phyloP scores from a whole-genome alignment of 2,888 invertebrate genomes.

The Eristalinus sepulchralis region DNA sequence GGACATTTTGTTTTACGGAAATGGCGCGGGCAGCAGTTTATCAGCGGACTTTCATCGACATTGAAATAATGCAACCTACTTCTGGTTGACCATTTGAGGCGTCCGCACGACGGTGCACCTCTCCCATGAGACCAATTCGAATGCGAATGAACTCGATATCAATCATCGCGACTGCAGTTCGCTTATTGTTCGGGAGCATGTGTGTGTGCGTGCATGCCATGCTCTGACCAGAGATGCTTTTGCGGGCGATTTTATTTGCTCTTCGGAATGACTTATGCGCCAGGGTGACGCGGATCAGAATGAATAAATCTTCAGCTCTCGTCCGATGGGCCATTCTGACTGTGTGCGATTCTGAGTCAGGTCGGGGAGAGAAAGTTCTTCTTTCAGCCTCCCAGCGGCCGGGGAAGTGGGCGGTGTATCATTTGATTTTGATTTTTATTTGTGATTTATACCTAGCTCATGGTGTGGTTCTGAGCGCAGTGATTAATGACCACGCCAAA shows the following conservation, averaged over 20 bases:
- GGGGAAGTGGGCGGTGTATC: slow-evolving; percentile 58
- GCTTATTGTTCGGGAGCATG: slow-evolving; percentile 5
- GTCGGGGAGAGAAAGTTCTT: slow-evolving; percentile 51
- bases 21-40: slow-evolving; percentile 9
- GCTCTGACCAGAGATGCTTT: neutral
- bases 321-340: neutral
- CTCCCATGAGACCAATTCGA: slow-evolving; percentile 37
- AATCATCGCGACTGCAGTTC: slow-evolving; percentile 46
- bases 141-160: slow-evolving; percentile 58
- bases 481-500: slow-evolving; percentile 57
- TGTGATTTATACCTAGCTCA: slow-evolving; percentile 60
- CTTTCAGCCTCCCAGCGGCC: slow-evolving; percentile 1
- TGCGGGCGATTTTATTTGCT: neutral
- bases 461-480: slow-evolving; percentile 33
- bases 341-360: slow-evolving; percentile 31
- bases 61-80: slow-evolving; percentile 63
- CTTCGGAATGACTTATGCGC: slow-evolving; percentile 58
- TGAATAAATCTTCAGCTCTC: slow-evolving; percentile 54
- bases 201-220: neutral
- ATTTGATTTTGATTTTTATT: slow-evolving; percentile 24
- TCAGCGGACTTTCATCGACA: slow-evolving; percentile 26
- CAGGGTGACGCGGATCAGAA: slow-evolving; percentile 63
- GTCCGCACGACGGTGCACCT: neutral
- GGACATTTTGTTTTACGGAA: neutral
- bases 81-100: slow-evolving; percentile 39